These are phyloP conservation scores for Lepidothrix coronata DNA, from an alignment of 2,113 vertebrate genomes.

Conservation along the genomic window DNA sequence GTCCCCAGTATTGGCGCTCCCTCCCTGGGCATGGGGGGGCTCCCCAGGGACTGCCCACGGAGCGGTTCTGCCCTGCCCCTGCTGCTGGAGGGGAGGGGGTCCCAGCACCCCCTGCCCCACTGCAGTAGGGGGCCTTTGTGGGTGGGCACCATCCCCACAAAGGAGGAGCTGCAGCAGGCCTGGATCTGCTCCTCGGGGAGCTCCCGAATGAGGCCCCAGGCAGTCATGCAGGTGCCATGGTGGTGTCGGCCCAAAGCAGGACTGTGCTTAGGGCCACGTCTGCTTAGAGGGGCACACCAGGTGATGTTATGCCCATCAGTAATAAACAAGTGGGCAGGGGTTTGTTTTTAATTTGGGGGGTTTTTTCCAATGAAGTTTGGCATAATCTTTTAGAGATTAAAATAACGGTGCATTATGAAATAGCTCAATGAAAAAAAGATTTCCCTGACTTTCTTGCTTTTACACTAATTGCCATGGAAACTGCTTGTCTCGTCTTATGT, in stretches of 20 bases:
- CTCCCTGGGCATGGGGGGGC: neutral
- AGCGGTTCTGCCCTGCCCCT: neutral
- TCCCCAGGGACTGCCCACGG: no score
- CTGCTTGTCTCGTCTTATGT: neutral
- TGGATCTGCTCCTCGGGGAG: neutral
- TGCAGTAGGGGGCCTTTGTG: no score
- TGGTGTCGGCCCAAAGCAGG: neutral
- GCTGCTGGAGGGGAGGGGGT: neutral
- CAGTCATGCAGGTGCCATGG: accelerated
- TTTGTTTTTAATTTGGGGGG: neutral
- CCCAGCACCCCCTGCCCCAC: no score
- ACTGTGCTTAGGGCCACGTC: accelerated
- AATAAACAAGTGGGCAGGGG: neutral
- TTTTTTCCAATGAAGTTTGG: neutral
- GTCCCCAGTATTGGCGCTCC: neutral
- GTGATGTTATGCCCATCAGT: neutral
- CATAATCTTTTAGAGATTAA: neutral
- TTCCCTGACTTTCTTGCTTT: neutral
- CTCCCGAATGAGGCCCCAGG: neutral
- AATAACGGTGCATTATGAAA: neutral
- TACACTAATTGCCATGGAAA: neutral
- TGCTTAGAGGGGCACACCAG: neutral
- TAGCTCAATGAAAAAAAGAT: neutral
- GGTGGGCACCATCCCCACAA: no score
- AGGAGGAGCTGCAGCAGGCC: neutral